Base-by-base conservation (phyloP, 2,113 vertebrate species). In the Geococcyx californianus region DNA sequence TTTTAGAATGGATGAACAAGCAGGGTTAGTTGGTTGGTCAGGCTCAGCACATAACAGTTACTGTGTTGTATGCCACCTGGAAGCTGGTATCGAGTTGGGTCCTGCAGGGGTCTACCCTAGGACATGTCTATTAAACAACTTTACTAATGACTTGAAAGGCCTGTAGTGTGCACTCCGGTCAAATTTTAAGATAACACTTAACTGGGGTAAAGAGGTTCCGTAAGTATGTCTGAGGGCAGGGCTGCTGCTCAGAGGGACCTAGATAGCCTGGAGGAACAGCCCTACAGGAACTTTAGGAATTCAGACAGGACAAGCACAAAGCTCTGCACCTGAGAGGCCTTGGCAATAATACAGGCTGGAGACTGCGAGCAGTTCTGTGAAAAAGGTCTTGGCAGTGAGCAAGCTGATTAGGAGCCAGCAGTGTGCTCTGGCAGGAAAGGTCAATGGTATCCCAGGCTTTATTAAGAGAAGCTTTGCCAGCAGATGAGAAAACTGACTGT, bases 371-470 rank as follows among this genome's bases (percentile, higher is more conserved):
- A 90, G 70, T 66, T 83, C 45, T 55, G 45, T 54, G 26, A 45
- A 67, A 90, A 67, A 77, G 38, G 47, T 72, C 64, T 77, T 62
- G 45, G 77, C 82, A 91, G 21, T 64, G 4, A 64, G 36, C 49
- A 94, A 90, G 31, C 31, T 79, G 54, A 85, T 33, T 3, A 0
- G 7, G 36, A 87, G 92, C 92, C 84, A 90, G 66, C 84, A 21
- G 47, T 49, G 47, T 49, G 47, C 47, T 49, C 47, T 49, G 47
- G 10, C 47, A 87, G n/a, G 33, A 89, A 95, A 89, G 74, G 90
- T 91, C 92, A 94, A n/a, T 40, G 68, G 58, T 72, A 82, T 44
- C 66, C n/a, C 90, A 90, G 66, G 44, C 34, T 95, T 89, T 68
- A 93, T 23, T 70, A 74, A 60, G 7, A 66, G 18, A 3, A 91